A percentile compares a stretch with the other conserved stretches of the same genome.
Conservation (phyloP, 2,797 vertebrate genomes). For the Trematomus bernacchii region DNA sequence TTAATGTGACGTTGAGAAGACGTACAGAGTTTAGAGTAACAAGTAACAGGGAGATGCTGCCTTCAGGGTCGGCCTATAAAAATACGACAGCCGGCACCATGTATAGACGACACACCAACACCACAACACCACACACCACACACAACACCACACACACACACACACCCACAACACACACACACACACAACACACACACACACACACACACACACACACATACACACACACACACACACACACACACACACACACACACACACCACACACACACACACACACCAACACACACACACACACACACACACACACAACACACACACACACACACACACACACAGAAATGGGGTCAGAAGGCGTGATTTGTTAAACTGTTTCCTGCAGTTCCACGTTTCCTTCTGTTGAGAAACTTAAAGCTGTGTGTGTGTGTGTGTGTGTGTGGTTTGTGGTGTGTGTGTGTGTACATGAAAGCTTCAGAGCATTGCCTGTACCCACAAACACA, state of each 20-base stretch:
- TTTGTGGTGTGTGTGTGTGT: constrained; percentile 13
- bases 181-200: not conserved
- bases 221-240: constrained; percentile 26
- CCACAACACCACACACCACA: not conserved
- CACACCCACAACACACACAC: not conserved
- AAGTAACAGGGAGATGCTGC: constrained; percentile 28
- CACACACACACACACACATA: constrained; percentile 8
- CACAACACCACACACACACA: not conserved
- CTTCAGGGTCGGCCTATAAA: too few species aligned
- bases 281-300: not conserved
- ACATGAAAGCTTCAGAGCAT: constrained; percentile 9
- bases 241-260: not conserved
- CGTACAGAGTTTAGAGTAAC: constrained; percentile 24
- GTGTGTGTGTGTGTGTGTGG: not conserved
- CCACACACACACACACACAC: not conserved
- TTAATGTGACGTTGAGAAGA: constrained; percentile 39
- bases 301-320: constrained; percentile 21
- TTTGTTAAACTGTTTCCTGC: constrained; percentile 77
- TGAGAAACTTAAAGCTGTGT: constrained; percentile 67
- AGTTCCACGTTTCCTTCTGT: constrained; percentile 79
- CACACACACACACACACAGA: constrained; percentile 34
- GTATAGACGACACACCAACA: too few species aligned
- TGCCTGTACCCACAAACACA: constrained; percentile 2
- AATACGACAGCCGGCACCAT: too few species aligned
- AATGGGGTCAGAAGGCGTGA: constrained; percentile 57